Evolutionary conservation across 2,888 invertebrate genomes (phyloP), one percentile per base, ranked within the genome.

Genomic region (Drosophila paramelanica): DNA sequence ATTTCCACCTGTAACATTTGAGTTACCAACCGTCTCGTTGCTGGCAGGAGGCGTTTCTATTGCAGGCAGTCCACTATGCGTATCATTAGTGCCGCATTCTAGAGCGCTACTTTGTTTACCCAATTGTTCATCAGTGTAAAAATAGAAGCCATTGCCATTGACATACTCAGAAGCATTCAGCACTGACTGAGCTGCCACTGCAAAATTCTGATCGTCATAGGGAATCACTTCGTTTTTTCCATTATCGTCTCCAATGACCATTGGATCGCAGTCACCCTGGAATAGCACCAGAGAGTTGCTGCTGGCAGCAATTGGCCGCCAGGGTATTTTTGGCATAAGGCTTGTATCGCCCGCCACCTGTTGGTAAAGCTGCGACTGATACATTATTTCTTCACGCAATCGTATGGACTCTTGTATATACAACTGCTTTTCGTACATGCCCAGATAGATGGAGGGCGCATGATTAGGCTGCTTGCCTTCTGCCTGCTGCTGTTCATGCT

Each of bases 351-450:
- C 89, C n/a, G 91, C 77, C 43, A 92, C 81, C 36, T 92, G 90
- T 25, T 79, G 80, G 51, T 85, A 90, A 36, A 83, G 58, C 65
- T 90, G 82, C 2, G 91, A 89, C 64, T 91, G 85, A 79, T 92
- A 90, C 42, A 89, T 75, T 27, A 92, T 90, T 74, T 90, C 91
- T 56, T 87, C 89, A 0, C 91, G 91, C 45, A 91, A 50, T 10
- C 66, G 79, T 23, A 91, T 70, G 0, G 92, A 91, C 75, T 91
- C 91, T 81, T 93, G 92, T 61, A 92, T 92, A 65, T 93, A 93
- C 76, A 96, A 94, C 93, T 97, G 97, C 84, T 95, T 95, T 25
- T 96, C 94, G 90, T 97, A 96, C 93, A 96, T 96, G 56, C 97
- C 97, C 53, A 98, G 93, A 91, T 97, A 98, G n/a, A 98, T 93